These are phyloP conservation scores for Amblyopsis hoosieri DNA, from an alignment of 2,797 vertebrate genomes.

Conservation along the genomic window DNA sequence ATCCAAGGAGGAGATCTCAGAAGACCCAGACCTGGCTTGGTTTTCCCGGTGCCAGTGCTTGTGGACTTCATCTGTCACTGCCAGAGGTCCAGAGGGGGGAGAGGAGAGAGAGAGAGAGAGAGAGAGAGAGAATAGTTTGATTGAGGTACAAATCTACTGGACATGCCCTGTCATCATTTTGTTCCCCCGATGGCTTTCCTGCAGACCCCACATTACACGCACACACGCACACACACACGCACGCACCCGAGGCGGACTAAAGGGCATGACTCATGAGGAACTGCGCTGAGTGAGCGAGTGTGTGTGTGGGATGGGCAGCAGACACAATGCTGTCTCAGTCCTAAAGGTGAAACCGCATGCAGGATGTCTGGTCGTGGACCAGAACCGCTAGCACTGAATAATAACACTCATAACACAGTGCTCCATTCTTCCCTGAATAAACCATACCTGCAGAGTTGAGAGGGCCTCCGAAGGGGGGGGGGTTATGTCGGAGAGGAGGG, in stretches of 20 bases:
- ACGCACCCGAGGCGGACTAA: not conserved
- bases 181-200: slow-evolving; percentile 2
- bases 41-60: too few relatives aligned
- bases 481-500: not conserved
- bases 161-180: slow-evolving; percentile 20
- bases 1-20: too few relatives aligned
- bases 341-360: slow-evolving; percentile 57
- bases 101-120: slow-evolving; percentile 3
- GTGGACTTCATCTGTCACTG: too few relatives aligned
- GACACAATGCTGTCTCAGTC: slow-evolving; percentile 68
- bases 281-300: not conserved
- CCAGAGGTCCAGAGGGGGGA: too few relatives aligned
- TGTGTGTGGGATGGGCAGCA: not conserved
- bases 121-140: not conserved
- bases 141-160: slow-evolving; percentile 1
- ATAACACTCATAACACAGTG: slow-evolving; percentile 50
- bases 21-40: too few relatives aligned
- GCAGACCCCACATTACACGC: slow-evolving; percentile 3
- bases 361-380: slow-evolving; percentile 56
- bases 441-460: slow-evolving; percentile 33
- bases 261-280: slow-evolving; percentile 35
- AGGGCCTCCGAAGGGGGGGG: slow-evolving; percentile 3
- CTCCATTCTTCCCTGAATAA: slow-evolving; percentile 52
- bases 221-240: slow-evolving; percentile 17
- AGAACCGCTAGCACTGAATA: slow-evolving; percentile 50